A percentile compares a stretch with the other conserved stretches of the same genome.
phyloP scores from a whole-genome alignment of 2,113 vertebrate genomes.

The Drymodes brunneopygia region DNA sequence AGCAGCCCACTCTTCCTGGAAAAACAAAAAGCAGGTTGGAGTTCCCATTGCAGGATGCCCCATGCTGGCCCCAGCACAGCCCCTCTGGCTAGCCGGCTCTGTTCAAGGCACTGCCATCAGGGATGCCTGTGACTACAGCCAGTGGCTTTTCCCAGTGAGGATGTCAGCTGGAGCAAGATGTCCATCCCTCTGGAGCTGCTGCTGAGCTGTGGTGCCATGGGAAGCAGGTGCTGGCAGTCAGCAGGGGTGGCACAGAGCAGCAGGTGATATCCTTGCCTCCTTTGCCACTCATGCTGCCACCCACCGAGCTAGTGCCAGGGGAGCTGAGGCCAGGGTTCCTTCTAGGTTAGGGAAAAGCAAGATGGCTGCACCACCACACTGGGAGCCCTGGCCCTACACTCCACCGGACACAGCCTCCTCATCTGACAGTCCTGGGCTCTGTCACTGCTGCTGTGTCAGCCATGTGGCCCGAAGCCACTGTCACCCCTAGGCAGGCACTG shows the following conservation, averaged over 20 bases:
- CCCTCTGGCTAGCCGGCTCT: fast-evolving
- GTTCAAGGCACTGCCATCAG: neutral
- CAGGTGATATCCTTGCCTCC: neutral
- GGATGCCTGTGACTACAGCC: neutral
- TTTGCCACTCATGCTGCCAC: neutral
- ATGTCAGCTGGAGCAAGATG: neutral
- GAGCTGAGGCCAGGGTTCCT: neutral
- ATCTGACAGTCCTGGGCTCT: neutral
- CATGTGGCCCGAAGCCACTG: fast-evolving
- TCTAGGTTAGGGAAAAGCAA: neutral
- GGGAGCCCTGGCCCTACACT: neutral
- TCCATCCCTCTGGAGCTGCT: fast-evolving
- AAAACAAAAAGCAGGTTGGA: neutral
- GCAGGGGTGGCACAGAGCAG: slow-evolving; percentile 31
- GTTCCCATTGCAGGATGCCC: fast-evolving
- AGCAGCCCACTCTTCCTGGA: neutral
- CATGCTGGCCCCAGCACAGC: neutral
- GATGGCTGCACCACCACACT: neutral
- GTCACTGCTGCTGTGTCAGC: neutral
- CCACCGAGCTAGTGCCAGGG: neutral
- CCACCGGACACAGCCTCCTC: neutral
- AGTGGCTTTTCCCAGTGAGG: neutral
- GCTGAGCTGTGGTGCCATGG: fast-evolving
- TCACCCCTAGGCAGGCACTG: fast-evolving
- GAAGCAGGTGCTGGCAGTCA: neutral